These are phyloP conservation scores for Acanthurus lineatus DNA, from an alignment of 2,797 vertebrate species.

Conservation along the genomic window DNA sequence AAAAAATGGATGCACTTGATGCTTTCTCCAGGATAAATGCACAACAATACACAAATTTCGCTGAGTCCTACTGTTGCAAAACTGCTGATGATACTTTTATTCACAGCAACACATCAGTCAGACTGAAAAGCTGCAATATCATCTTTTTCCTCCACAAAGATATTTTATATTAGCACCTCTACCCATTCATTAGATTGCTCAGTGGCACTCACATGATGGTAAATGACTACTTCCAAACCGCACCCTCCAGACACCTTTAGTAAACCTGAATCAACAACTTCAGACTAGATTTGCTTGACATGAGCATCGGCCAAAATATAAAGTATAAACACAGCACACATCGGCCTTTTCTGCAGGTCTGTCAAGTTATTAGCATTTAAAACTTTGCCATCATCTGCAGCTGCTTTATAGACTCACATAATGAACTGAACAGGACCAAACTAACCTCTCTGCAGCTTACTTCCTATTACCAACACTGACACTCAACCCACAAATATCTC, in stretches of 20 bases:
- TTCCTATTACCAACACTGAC: neutral
- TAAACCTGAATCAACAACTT: conserved; percentile 52
- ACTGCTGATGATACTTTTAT: conserved; percentile 33
- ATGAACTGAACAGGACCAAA: neutral
- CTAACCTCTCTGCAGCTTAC: neutral
- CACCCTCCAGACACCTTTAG: conserved; percentile 42
- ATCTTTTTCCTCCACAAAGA: conserved; percentile 25
- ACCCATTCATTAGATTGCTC: conserved; percentile 54
- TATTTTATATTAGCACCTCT: conserved; percentile 19
- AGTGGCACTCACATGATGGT: conserved; percentile 20
- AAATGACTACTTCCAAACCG: conserved; percentile 63
- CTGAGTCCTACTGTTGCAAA: conserved; percentile 2
- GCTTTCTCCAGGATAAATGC: conserved; percentile 17
- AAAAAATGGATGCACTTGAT: conserved; percentile 18
- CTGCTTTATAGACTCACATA: neutral
- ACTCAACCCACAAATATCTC: conserved; percentile 12
- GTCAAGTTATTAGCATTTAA: no score
- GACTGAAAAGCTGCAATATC: conserved; percentile 10
- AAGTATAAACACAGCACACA: neutral
- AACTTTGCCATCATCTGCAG: conserved; percentile 3
- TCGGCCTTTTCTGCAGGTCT: neutral
- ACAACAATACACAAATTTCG: conserved; percentile 5
- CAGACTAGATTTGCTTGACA: conserved; percentile 3
- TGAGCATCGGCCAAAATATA: neutral
- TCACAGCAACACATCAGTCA: conserved; percentile 16